Percentiles rank a stretch among this genome's conserved stretches.
phyloP scores from a whole-genome alignment of 2,888 invertebrate species.

The Drosophila suboccidentalis region DNA sequence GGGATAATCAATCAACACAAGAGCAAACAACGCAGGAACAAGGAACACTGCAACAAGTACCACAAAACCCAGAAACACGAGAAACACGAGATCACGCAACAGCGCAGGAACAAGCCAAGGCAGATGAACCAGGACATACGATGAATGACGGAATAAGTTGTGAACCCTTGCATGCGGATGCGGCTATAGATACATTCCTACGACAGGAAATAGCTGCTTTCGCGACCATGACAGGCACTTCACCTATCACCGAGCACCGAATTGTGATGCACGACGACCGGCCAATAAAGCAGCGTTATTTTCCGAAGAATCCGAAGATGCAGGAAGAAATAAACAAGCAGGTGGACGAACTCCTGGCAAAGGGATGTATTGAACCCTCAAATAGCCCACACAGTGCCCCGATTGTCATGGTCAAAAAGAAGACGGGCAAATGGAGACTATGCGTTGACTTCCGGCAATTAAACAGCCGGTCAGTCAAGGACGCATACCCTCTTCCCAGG shows the following conservation, averaged over 20 bases:
- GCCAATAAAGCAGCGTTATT: background rate
- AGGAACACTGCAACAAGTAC: too few species aligned
- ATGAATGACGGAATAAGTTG: rapidly evolving
- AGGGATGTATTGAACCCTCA: background rate
- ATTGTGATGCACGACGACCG: background rate
- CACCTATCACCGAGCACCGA: background rate
- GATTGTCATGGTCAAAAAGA: background rate
- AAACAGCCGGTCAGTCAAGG: too few species aligned
- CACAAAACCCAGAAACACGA: too few species aligned
- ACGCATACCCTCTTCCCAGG: too few species aligned
- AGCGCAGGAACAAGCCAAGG: background rate
- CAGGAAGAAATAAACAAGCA: background rate
- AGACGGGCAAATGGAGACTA: background rate
- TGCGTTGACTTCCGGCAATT: too few species aligned
- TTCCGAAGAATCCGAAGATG: background rate
- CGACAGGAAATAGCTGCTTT: background rate
- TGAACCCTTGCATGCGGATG: background rate
- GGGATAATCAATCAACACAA: too few species aligned
- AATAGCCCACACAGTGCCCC: too few species aligned
- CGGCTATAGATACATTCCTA: background rate
- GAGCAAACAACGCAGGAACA: too few species aligned
- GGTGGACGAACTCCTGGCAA: background rate
- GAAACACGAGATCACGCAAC: too few species aligned
- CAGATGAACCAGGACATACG: background rate
- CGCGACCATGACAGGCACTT: background rate